Conservation (phyloP, 1,140 invertebrate species). For the Magallana angulata region DNA sequence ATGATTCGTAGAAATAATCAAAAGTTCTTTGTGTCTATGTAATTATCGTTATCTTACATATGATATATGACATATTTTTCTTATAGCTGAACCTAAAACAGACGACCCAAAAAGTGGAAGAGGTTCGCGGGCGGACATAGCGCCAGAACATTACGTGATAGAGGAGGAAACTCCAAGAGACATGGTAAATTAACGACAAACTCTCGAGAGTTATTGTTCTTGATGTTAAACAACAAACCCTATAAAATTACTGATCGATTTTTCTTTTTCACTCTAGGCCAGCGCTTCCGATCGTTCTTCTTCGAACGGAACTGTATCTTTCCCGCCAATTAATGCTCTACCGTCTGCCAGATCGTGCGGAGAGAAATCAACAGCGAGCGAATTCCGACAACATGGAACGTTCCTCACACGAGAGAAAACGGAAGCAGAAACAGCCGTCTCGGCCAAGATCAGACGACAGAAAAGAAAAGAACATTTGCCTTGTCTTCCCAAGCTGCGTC, state of each 20-base stretch:
- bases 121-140: constrained; percentile 36
- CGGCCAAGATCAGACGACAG: not conserved
- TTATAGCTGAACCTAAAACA: constrained; percentile 45
- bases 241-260: too few relatives aligned
- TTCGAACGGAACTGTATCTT: constrained; percentile 15
- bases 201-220: not conserved
- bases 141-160: constrained; percentile 27
- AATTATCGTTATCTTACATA: not conserved
- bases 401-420: constrained; percentile 73
- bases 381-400: constrained; percentile 67
- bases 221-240: not conserved
- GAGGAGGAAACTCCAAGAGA: constrained; percentile 2
- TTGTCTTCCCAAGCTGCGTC: constrained; percentile 50
- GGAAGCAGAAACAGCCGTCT: constrained; percentile 55
- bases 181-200: not conserved
- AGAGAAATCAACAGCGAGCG: constrained; percentile 22
- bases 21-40: too few relatives aligned
- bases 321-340: constrained; percentile 55
- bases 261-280: not conserved
- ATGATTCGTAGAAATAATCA: too few relatives aligned
- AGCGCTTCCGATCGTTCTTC: not conserved
- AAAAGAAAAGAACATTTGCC: constrained; percentile 43
- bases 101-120: constrained; percentile 36
- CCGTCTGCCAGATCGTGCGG: constrained; percentile 45
- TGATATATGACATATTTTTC: not conserved